Evolutionary conservation across 2,113 vertebrate genomes (phyloP).

Genomic region (Carollia perspicillata): DNA sequence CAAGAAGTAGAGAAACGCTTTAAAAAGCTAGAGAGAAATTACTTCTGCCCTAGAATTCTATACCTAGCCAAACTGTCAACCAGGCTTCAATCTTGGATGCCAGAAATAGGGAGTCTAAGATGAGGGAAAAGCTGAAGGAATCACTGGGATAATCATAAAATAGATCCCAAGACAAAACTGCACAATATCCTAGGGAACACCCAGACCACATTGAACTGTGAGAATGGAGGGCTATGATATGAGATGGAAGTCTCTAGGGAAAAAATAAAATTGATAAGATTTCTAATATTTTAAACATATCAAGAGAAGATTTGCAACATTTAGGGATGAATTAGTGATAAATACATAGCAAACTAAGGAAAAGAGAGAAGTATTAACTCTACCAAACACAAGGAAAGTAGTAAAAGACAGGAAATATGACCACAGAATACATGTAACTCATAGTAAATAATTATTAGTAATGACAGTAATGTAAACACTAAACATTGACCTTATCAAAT

Average conservation of each 20-base stretch:
- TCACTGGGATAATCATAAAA: not conserved
- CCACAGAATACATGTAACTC: not conserved
- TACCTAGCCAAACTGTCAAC: conserved; percentile 33
- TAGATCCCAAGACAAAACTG: not conserved
- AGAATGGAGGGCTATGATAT: not conserved
- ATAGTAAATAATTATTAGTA: not conserved
- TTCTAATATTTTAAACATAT: not conserved
- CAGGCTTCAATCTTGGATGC: not conserved
- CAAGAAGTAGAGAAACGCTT: not conserved
- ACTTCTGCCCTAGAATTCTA: conserved; percentile 31
- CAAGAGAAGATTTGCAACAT: not conserved
- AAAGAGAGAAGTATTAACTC: not conserved
- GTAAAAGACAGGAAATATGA: not conserved
- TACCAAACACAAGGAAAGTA: not conserved
- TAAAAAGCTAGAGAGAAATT: not conserved
- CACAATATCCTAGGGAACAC: not conserved
- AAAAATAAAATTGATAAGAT: conserved; percentile 11
- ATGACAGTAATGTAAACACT: not conserved
- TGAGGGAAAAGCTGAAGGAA: not conserved
- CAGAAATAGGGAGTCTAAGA: not conserved
- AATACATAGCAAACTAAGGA: not conserved
- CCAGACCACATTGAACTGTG: not conserved
- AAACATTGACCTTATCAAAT: not conserved
- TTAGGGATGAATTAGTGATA: not conserved
- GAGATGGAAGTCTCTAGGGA: not conserved